phyloP scores from a whole-genome alignment of 2,113 vertebrate genomes.

The Platysternon megacephalum region DNA sequence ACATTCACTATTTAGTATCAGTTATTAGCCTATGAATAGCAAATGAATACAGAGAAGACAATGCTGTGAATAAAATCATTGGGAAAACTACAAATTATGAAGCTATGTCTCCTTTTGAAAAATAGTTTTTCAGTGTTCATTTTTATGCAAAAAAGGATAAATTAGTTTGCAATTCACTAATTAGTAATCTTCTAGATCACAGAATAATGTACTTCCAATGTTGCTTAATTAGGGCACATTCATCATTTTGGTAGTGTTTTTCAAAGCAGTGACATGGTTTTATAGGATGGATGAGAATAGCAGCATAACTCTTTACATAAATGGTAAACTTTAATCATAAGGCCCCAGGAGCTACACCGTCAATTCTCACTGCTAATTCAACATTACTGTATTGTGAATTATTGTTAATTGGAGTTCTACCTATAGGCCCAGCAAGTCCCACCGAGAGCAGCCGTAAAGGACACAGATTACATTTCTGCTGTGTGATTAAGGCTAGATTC shows the following conservation, averaged over 20 bases:
- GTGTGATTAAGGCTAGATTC: background rate
- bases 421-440: background rate
- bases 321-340: background rate
- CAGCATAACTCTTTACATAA: background rate
- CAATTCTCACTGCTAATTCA: background rate
- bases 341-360: background rate
- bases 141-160: background rate
- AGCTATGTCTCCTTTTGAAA: background rate
- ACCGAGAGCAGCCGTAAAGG: background rate
- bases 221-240: background rate
- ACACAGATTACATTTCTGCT: background rate
- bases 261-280: background rate
- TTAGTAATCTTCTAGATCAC: background rate
- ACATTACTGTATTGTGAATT: background rate
- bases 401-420: background rate
- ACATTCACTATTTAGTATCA: background rate
- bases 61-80: background rate
- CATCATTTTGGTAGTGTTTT: background rate
- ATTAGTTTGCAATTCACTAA: background rate
- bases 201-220: background rate
- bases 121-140: background rate
- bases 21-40: background rate
- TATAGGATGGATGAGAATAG: background rate
- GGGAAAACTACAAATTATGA: background rate
- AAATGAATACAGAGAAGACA: accelerated